These are phyloP conservation scores for Epistrophe grossulariae DNA, from an alignment of 2,888 invertebrate genomes.

Conservation along the genomic window DNA sequence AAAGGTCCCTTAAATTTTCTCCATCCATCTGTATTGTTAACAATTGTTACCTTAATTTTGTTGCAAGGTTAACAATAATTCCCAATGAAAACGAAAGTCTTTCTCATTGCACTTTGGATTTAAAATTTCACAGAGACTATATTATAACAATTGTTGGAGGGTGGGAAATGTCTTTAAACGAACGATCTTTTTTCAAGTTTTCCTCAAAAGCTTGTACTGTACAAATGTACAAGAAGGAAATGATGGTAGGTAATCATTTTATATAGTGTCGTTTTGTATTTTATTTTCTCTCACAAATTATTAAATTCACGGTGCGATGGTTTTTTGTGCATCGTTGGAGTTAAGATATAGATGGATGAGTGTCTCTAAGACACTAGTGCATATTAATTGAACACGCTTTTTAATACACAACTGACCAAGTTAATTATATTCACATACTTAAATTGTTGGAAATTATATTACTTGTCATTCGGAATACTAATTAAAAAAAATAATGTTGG, in stretches of 20 bases:
- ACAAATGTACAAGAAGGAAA: background rate
- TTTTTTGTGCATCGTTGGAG: conserved; percentile 26
- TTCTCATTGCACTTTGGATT: background rate
- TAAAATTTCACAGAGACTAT: background rate
- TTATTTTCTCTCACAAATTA: background rate
- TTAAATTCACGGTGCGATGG: conserved; percentile 16
- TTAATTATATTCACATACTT: conserved; percentile 1
- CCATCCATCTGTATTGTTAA: background rate
- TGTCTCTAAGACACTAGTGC: conserved; percentile 29
- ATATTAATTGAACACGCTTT: background rate
- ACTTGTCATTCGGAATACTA: background rate
- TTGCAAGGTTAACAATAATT: conserved; percentile 8
- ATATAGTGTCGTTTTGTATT: background rate
- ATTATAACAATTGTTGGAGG: background rate
- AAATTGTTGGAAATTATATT: background rate
- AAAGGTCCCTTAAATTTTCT: background rate
- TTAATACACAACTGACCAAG: conserved; percentile 29
- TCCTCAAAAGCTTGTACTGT: background rate
- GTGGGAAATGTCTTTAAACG: background rate
- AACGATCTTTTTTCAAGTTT: conserved; percentile 2
- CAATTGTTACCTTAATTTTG: background rate
- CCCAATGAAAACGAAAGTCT: background rate
- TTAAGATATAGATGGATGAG: conserved; percentile 8
- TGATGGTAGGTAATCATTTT: background rate
- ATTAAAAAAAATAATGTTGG: no score